Conservation (phyloP, 2,113 vertebrate genomes). For the Myrmecophaga tridactyla region DNA sequence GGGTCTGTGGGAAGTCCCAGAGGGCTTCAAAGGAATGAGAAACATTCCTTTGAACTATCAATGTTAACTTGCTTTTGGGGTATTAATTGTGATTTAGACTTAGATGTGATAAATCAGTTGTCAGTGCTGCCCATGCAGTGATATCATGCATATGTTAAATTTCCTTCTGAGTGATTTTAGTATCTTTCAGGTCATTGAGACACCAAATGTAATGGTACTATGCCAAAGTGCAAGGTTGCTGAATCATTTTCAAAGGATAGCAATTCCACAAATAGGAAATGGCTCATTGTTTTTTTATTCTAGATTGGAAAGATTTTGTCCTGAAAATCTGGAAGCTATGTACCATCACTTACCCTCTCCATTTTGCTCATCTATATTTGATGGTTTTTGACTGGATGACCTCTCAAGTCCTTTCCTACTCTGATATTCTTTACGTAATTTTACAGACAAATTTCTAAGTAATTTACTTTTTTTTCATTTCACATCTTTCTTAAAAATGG, state of each 20-base stretch:
- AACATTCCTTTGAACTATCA: neutral
- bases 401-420: neutral
- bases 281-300: neutral
- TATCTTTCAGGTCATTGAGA: neutral
- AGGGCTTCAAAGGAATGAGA: neutral
- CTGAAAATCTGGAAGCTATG: neutral
- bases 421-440: constrained; percentile 1
- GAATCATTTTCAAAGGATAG: neutral
- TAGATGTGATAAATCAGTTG: neutral
- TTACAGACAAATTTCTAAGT: neutral
- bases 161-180: neutral
- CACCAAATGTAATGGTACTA: neutral
- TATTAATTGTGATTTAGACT: neutral
- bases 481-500: neutral
- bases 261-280: neutral
- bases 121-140: neutral
- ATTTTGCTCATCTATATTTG: neutral
- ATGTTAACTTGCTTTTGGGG: neutral
- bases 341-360: neutral
- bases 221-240: neutral
- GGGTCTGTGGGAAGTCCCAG: neutral
- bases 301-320: neutral
- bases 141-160: neutral
- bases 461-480: neutral
- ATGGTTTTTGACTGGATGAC: neutral